phyloP scores from a whole-genome alignment of 2,113 vertebrate genomes.

The Hydropotes inermis region DNA sequence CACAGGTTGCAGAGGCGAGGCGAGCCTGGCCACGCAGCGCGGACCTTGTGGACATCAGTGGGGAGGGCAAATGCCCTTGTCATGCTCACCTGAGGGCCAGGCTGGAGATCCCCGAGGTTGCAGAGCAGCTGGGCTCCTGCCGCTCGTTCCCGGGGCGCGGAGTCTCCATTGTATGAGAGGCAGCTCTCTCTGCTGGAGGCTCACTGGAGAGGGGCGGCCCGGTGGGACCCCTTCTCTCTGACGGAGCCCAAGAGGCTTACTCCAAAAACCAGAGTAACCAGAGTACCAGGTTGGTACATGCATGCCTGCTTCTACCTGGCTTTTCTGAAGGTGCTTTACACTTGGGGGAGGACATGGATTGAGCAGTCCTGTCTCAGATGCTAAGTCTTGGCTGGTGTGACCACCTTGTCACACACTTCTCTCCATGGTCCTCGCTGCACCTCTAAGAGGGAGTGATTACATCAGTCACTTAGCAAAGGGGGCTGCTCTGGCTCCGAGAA shows the following conservation, averaged over 20 bases:
- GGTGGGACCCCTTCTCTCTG: not conserved
- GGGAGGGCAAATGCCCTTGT: not conserved
- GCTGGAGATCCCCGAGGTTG: not conserved
- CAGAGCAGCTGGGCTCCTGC: not conserved
- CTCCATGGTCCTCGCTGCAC: rapidly evolving
- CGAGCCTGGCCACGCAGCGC: rapidly evolving
- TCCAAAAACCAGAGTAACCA: not conserved
- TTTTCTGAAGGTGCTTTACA: not conserved
- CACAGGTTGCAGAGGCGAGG: no score
- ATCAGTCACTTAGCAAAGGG: not conserved
- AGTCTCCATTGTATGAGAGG: not conserved
- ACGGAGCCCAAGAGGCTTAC: not conserved
- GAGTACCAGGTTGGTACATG: no score
- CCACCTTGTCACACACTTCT: not conserved
- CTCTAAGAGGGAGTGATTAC: no score
- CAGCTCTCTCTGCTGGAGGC: not conserved
- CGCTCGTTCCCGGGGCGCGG: rapidly evolving
- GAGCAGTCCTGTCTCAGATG: rapidly evolving
- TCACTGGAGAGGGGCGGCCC: not conserved
- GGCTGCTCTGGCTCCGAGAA: not conserved
- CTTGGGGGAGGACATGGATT: not conserved
- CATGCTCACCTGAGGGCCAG: not conserved
- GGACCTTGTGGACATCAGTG: not conserved
- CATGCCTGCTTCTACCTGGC: not conserved
- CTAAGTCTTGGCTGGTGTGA: rapidly evolving